Evolutionary conservation across 2,113 vertebrate species (phyloP), one percentile per base, ranked within the genome.

Genomic region (Grammomys surdaster): DNA sequence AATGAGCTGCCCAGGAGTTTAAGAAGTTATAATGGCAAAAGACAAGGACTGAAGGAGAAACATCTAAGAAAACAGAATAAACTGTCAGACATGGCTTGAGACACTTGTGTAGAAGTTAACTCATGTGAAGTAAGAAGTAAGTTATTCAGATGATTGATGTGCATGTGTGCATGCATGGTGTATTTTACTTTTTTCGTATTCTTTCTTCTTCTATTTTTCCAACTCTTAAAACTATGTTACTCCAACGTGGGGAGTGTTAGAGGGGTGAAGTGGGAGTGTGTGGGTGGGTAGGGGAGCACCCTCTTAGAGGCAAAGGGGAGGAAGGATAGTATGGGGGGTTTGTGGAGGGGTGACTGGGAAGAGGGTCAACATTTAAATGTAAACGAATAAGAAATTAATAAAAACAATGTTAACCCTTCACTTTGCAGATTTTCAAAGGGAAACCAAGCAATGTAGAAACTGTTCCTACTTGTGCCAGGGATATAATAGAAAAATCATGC

Each of bases 401-500:
- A 16, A 36, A 46, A 85, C 84, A 48, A 69, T n/a, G 40, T 93
- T 36, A 85, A 46, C 24, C 10, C 78, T 96, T 91, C 90, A 80
- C 36, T 96, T 91, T 89, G 86, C 26, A 91, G 9, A 48, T 94
- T 84, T 93, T 94, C 40, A 46, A 85, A 46, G 9, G 73, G 70
- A 94, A 81, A 69, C 1, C 51, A 91, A 89, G 28, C 24, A 93
- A 91, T 48, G 16, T 93, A 58, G 26, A 94, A 95, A 80, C 7
- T 86, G 16, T 93, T 93, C 80, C 65, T 58, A 89, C 11, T 54
- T 85, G 48, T 88, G 36, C 31, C 56, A 85, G 58, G 73, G 43
- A 93, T 48, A 81, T 95, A 75, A 91, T 91, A 43, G 43, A n/a
- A 95, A 94, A 86, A 91, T 48, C 90, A 26, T 89, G 58, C 60